phyloP scores from a whole-genome alignment of 2,797 vertebrate species.

The Chaetophractus vellerosus region DNA sequence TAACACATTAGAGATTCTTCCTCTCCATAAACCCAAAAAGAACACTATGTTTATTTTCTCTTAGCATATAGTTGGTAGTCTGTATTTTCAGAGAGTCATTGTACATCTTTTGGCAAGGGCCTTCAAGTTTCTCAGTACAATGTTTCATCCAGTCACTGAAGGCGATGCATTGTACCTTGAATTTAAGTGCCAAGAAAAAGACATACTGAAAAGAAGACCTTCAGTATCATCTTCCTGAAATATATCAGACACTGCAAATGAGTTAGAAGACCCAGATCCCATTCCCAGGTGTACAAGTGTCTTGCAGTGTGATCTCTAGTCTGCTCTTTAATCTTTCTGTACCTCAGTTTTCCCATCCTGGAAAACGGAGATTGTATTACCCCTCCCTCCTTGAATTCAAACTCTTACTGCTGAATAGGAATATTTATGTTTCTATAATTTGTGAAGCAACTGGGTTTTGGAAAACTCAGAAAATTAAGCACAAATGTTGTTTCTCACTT shows the following conservation, averaged over 20 bases:
- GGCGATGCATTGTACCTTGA: conserved; percentile 61
- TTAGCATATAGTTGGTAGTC: conserved; percentile 57
- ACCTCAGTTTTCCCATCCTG: conserved; percentile 80
- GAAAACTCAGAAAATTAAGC: conserved; percentile 66
- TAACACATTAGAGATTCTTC: conserved; percentile 64
- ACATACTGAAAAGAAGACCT: conserved; percentile 80
- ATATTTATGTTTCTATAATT: conserved; percentile 62
- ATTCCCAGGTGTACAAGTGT: conserved; percentile 63
- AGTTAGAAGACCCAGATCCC: conserved; percentile 76
- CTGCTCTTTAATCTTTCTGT: conserved; percentile 75
- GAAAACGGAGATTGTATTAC: conserved; percentile 80
- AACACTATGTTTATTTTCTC: conserved; percentile 69
- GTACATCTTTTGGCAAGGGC: conserved; percentile 66
- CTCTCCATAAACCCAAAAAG: conserved; percentile 73
- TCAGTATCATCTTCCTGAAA: conserved; percentile 80
- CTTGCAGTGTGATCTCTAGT: conserved; percentile 67
- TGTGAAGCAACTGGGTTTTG: conserved; percentile 8
- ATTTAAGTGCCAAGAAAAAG: conserved; percentile 72
- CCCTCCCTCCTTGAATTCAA: conserved; percentile 72
- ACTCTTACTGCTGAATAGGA: conserved; percentile 57
- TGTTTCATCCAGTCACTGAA: conserved; percentile 73
- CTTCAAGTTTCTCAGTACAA: conserved; percentile 75
- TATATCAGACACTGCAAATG: conserved; percentile 59
- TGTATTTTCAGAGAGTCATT: conserved; percentile 62
- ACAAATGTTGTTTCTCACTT: conserved; percentile 58